Percentiles rank a stretch among this genome's conserved stretches.
Evolutionary conservation across 2,797 vertebrate species (phyloP).

Genomic region (Macroramphosus scolopax): DNA sequence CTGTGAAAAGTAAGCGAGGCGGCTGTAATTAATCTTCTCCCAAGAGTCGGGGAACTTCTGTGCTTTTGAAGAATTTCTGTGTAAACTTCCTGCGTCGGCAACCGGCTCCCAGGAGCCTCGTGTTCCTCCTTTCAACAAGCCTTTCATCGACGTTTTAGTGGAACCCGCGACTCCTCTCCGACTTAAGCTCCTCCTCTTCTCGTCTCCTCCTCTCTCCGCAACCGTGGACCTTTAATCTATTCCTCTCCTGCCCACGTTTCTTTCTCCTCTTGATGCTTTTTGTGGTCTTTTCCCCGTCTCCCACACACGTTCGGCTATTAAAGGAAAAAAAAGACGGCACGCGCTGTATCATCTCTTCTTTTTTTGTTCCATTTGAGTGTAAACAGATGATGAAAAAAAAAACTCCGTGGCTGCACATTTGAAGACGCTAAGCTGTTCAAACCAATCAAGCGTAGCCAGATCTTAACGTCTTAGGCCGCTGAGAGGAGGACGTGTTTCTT

Average conservation of each 20-base stretch:
- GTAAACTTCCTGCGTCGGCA: conserved; percentile 22
- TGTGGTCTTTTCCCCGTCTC: conserved; percentile 6
- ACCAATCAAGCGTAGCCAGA: conserved; percentile 5
- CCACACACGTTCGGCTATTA: conserved; percentile 11
- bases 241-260: conserved; percentile 6
- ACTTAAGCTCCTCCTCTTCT: conserved; percentile 30
- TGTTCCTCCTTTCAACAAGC: conserved; percentile 43
- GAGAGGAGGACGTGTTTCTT: conserved; percentile 4
- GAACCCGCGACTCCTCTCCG: conserved; percentile 36
- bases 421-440: conserved; percentile 6
- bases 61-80: conserved; percentile 33
- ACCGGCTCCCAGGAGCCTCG: conserved; percentile 37
- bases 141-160: conserved; percentile 33
- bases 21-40: conserved; percentile 36
- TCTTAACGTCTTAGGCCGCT: conserved; percentile 4
- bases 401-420: background rate
- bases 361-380: background rate
- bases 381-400: conserved; percentile 10
- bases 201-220: conserved; percentile 11
- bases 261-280: conserved; percentile 12
- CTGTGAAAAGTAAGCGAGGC: conserved; percentile 15
- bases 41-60: conserved; percentile 10
- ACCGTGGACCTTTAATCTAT: conserved; percentile 35
- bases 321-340: too few species aligned
- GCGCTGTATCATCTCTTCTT: background rate